Percentiles rank a stretch among this genome's conserved stretches.
Evolutionary conservation across 2,113 vertebrate species (phyloP).

Genomic region (Carassius gibelio): DNA sequence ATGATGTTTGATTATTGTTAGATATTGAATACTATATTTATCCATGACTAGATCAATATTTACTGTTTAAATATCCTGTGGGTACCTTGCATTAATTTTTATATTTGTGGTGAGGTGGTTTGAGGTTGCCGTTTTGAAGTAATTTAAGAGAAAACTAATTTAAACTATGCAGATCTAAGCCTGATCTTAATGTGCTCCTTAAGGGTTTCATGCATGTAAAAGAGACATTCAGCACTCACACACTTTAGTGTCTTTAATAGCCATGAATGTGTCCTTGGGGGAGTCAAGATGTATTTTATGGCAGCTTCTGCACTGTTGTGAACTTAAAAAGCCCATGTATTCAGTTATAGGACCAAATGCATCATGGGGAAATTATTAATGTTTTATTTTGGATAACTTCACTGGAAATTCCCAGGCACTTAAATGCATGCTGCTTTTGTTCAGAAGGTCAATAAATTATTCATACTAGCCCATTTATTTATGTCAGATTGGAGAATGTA

Average conservation of each 20-base stretch:
- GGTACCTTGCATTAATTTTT: too few species aligned
- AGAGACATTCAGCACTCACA: not conserved
- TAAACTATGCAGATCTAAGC: not conserved
- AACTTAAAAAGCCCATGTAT: not conserved
- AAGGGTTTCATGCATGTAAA: not conserved
- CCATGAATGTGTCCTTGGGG: not conserved
- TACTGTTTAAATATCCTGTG: too few species aligned
- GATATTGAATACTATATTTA: too few species aligned
- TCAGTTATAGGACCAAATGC: not conserved
- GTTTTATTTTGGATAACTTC: not conserved
- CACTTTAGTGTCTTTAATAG: not conserved
- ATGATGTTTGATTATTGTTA: too few species aligned
- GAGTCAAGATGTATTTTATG: not conserved
- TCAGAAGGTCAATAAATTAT: not conserved
- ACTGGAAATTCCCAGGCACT: conserved; percentile 5
- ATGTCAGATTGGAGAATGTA: not conserved
- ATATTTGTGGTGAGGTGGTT: too few species aligned
- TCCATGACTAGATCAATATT: not conserved
- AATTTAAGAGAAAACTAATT: not conserved
- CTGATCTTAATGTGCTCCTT: not conserved
- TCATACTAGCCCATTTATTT: not conserved
- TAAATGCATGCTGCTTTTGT: conserved; percentile 2
- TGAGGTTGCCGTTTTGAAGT: not conserved
- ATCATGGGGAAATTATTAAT: not conserved
- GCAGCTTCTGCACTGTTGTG: not conserved